phyloP scores from a whole-genome alignment of 1,140 invertebrate genomes.

The Ctenoplectra terminalis region DNA sequence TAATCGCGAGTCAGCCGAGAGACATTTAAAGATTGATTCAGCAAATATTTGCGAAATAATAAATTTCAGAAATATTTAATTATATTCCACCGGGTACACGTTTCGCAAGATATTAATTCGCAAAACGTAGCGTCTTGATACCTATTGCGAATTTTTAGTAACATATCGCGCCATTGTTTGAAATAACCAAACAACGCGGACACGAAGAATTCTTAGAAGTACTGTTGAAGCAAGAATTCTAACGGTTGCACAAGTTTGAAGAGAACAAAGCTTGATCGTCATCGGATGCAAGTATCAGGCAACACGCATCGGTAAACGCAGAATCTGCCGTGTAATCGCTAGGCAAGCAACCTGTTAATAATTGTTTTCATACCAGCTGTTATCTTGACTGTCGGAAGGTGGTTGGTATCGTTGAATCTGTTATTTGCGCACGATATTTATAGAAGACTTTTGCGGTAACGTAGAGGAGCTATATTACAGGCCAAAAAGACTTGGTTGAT shows the following conservation, averaged over 20 bases:
- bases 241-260: slow-evolving; percentile 8
- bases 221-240: background rate
- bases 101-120: too few relatives aligned
- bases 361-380: slow-evolving; percentile 9
- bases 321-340: background rate
- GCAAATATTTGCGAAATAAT: too few relatives aligned
- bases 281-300: background rate
- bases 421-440: slow-evolving; percentile 8
- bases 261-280: slow-evolving; percentile 8
- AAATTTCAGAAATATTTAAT: too few relatives aligned
- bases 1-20: too few relatives aligned
- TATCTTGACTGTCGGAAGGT: background rate
- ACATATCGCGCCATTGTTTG: background rate
- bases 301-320: slow-evolving; percentile 10
- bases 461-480: too few relatives aligned
- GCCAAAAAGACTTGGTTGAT: too few relatives aligned
- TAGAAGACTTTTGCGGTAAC: background rate
- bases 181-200: background rate
- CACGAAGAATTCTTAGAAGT: background rate
- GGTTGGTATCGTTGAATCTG: slow-evolving; percentile 4
- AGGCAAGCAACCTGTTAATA: background rate
- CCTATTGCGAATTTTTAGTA: too few relatives aligned
- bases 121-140: too few relatives aligned
- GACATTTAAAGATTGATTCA: too few relatives aligned
- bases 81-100: too few relatives aligned